Conservation (phyloP, 1,140 invertebrate genomes). For the Aplysia californica region DNA sequence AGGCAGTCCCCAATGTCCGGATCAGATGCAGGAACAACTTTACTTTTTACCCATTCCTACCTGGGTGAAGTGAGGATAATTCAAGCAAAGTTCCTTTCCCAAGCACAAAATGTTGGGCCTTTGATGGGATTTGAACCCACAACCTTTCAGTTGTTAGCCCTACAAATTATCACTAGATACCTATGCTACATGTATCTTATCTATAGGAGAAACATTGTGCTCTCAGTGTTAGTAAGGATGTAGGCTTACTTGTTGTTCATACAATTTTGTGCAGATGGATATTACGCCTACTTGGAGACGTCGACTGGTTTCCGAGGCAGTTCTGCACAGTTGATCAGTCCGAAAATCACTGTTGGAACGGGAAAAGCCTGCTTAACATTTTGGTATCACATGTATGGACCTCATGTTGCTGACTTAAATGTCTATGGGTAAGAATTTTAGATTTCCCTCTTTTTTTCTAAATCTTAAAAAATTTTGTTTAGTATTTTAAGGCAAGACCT, state of each 20-base stretch:
- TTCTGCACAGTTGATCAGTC: neutral
- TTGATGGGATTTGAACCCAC: too few relatives aligned
- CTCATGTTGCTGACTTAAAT: neutral
- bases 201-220: neutral
- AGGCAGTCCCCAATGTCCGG: too few relatives aligned
- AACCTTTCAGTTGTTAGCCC: too few relatives aligned
- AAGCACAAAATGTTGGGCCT: too few relatives aligned
- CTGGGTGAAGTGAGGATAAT: too few relatives aligned
- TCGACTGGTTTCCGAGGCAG: neutral
- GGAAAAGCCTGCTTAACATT: constrained; percentile 1
- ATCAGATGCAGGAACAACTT: too few relatives aligned
- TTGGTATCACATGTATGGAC: constrained; percentile 18
- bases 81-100: too few relatives aligned
- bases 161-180: neutral
- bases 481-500: neutral
- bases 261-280: neutral
- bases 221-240: neutral
- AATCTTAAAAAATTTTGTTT: neutral
- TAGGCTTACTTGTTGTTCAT: neutral
- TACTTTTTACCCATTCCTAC: too few relatives aligned
- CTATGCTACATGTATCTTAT: neutral
- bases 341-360: neutral
- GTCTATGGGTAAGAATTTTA: constrained; percentile 10
- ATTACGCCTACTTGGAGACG: constrained; percentile 12
- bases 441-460: neutral